Conservation (phyloP, 2,888 invertebrate genomes). For the Anoncus sp. region DNA sequence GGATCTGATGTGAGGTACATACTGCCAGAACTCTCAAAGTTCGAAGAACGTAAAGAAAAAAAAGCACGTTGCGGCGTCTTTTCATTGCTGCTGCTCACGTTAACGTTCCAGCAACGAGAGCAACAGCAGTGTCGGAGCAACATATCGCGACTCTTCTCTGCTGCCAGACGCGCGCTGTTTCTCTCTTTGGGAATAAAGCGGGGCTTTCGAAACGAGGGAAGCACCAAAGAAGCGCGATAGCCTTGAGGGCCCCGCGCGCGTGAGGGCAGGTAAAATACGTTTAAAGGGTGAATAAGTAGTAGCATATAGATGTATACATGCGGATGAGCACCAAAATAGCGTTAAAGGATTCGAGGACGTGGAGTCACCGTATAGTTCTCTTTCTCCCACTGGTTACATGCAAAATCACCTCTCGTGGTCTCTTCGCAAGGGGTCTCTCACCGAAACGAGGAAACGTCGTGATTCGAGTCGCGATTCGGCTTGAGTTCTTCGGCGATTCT, state of each 20-base stretch:
- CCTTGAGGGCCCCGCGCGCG: slow-evolving; percentile 65
- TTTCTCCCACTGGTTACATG: slow-evolving; percentile 20
- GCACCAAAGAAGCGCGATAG: slow-evolving; percentile 68
- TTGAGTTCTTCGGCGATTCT: slow-evolving; percentile 37
- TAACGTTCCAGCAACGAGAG: slow-evolving; percentile 45
- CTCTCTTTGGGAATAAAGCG: slow-evolving; percentile 39
- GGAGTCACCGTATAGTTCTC: slow-evolving; percentile 47
- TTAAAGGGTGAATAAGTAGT: slow-evolving; percentile 64
- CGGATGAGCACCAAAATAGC: slow-evolving; percentile 54
- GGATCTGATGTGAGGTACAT: neutral
- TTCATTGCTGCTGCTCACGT: slow-evolving; percentile 30
- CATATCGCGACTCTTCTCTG: slow-evolving; percentile 24
- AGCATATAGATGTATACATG: slow-evolving; percentile 4
- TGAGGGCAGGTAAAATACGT: slow-evolving; percentile 68
- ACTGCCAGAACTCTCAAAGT: slow-evolving; percentile 18
- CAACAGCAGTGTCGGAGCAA: slow-evolving; percentile 35
- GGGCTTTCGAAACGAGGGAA: slow-evolving; percentile 36
- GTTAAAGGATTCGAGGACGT: slow-evolving; percentile 62
- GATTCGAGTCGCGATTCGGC: slow-evolving; percentile 67
- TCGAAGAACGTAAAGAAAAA: slow-evolving; percentile 36
- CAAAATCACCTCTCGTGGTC: slow-evolving; percentile 28
- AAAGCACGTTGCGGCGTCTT: slow-evolving; percentile 29
- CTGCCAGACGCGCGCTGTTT: slow-evolving; percentile 9
- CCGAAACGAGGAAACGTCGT: slow-evolving; percentile 74
- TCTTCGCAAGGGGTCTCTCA: slow-evolving; percentile 64